Evolutionary conservation across 2,113 vertebrate genomes (phyloP).

Genomic region (Catharus fuscescens): DNA sequence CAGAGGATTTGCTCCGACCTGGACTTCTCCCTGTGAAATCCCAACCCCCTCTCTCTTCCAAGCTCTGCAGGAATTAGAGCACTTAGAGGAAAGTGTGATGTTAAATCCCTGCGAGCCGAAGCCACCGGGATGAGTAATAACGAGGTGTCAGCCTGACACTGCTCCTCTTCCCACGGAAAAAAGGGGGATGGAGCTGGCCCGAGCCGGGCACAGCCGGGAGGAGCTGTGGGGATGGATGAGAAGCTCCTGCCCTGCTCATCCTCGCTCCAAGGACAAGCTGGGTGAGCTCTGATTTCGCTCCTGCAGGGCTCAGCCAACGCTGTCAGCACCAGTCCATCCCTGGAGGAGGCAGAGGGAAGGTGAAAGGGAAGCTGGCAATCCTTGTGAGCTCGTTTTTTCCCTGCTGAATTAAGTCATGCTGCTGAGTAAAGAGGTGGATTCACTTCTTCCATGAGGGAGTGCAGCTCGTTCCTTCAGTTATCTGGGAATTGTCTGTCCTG

Average conservation of each 20-base stretch:
- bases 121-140: not conserved
- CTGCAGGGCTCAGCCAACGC: not conserved
- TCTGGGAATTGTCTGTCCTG: not conserved
- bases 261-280: not conserved
- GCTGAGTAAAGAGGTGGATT: not conserved
- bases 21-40: not conserved
- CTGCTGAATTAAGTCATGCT: not conserved
- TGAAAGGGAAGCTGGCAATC: not conserved
- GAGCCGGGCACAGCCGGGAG: not conserved
- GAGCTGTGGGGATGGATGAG: not conserved
- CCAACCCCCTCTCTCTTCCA: not conserved
- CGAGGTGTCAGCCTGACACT: not conserved
- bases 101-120: not conserved
- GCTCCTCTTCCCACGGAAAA: not conserved
- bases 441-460: not conserved
- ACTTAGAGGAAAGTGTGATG: not conserved
- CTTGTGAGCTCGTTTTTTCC: not conserved
- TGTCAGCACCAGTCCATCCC: not conserved
- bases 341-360: not conserved
- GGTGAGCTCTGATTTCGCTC: not conserved
- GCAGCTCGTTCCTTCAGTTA: not conserved
- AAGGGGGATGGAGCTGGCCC: not conserved
- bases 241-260: not conserved
- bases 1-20: not conserved
- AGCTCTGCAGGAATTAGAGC: not conserved